phyloP scores from a whole-genome alignment of 2,797 vertebrate species.

The Rallus crepitans region DNA sequence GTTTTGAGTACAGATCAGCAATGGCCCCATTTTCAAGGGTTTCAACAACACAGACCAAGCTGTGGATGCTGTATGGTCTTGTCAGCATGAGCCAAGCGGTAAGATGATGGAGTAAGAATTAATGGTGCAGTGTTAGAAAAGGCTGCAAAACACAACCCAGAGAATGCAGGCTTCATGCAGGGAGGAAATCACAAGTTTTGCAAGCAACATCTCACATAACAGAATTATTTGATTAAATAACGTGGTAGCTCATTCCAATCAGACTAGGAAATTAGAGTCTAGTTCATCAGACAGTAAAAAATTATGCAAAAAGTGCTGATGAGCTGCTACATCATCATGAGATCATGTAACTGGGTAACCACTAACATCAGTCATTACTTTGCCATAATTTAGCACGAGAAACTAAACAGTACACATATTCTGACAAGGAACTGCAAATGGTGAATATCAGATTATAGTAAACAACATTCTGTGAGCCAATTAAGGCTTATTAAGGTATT shows the following conservation, averaged over 20 bases:
- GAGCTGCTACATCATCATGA: background rate
- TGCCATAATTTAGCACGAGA: background rate
- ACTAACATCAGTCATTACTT: background rate
- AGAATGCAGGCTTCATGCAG: background rate
- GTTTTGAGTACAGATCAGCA: background rate
- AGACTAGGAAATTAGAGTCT: background rate
- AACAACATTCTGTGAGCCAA: background rate
- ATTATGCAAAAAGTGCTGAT: background rate
- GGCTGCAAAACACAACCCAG: background rate
- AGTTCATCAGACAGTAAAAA: constrained; percentile 16
- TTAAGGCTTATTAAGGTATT: background rate
- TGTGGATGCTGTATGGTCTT: background rate
- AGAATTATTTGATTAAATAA: background rate
- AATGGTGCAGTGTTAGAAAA: background rate
- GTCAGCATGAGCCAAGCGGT: background rate
- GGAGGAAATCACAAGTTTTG: background rate
- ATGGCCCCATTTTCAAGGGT: background rate
- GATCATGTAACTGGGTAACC: background rate
- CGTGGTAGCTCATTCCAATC: background rate
- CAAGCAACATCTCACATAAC: background rate
- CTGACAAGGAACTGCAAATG: background rate
- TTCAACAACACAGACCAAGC: background rate
- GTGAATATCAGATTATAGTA: background rate
- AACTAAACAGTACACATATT: background rate
- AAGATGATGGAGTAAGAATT: background rate